A percentile compares a stretch with the other conserved stretches of the same genome.
Evolutionary conservation across 2,797 vertebrate genomes (phyloP).

Genomic region (Ibycter americanus): DNA sequence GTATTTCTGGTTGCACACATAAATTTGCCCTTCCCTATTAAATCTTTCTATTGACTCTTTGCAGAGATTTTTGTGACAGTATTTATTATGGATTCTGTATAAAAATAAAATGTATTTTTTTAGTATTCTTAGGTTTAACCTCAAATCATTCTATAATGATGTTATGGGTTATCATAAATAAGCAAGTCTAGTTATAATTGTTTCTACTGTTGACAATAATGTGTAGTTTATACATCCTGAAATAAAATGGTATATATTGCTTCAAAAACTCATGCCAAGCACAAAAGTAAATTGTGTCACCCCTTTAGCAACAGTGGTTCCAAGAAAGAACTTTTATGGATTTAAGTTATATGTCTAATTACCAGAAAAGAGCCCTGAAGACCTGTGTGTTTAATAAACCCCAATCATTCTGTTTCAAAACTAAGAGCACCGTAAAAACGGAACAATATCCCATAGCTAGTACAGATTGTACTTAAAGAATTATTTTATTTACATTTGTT

Average conservation of each 20-base stretch:
- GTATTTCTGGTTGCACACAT: neutral
- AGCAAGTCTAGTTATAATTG: constrained; percentile 18
- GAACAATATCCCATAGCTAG: neutral
- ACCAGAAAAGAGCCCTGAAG: constrained; percentile 21
- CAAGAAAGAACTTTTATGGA: constrained; percentile 27
- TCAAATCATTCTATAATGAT: neutral
- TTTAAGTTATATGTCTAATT: constrained; percentile 44
- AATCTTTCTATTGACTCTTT: neutral
- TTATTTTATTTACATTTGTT: neutral
- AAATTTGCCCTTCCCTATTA: neutral
- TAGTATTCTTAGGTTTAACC: constrained; percentile 14
- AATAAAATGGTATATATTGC: constrained; percentile 24
- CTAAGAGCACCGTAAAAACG: neutral
- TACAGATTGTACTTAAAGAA: neutral
- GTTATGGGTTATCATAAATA: constrained; percentile 15
- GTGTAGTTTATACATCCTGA: constrained; percentile 23
- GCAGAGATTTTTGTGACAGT: neutral
- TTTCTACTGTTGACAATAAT: constrained; percentile 31
- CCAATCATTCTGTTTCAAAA: constrained; percentile 12
- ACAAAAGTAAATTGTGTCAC: constrained; percentile 36
- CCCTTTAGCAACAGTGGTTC: constrained; percentile 7
- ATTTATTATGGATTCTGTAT: neutral
- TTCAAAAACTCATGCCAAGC: constrained; percentile 31
- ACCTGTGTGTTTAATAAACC: constrained; percentile 9
- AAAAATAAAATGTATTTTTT: neutral